Base-by-base conservation (phyloP, 2,113 vertebrate species). In the Tetrax tetrax region DNA sequence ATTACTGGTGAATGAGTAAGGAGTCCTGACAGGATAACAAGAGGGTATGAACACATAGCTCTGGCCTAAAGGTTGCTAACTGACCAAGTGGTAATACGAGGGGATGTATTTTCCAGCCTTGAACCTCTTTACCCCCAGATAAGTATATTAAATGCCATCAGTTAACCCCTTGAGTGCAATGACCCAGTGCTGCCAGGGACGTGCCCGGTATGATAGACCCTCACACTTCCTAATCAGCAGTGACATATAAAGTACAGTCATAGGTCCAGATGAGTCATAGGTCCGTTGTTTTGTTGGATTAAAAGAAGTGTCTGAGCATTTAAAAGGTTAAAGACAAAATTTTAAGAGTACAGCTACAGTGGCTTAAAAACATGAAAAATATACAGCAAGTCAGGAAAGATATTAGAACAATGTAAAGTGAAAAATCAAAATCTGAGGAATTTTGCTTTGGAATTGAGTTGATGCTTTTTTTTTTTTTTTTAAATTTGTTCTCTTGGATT, bases 1-100 rank as follows among this genome's bases (percentile, higher is more conserved):
- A 11, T 96, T 97, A 87, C 92, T 97, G 94, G 91, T 87, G 92
- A 95, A 97, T 74, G 92, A 37, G 4, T 97, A 98, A 97, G 93
- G 96, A 97, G 94, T 96, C 90, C 96, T 98, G 98, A 98, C 98
- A 98, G 96, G 96, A 93, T 88, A 87, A 90, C 71, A n/a, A 86
- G 91, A 95, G 94, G 84, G 72, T 87, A 97, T 90, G 94, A 82
- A 92, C 83, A 97, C 91, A 91, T 27, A 92, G 86, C 56, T 96
- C 59, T 98, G 96, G 97, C 96, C 97, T 98, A 96, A 96, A 98
- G 98, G 95, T 98, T 97, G 87, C 84, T 97, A 96, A 95, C 87
- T 97, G 96, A 96, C 97, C 97, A 97, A 92, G 72, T 61, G 76
- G 65, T 97, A 97, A 97, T 95, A 78, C 0, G 50, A 97, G 84